These are phyloP conservation scores for Neolamprologus longior DNA, from an alignment of 2,113 vertebrate genomes.

Conservation along the genomic window DNA sequence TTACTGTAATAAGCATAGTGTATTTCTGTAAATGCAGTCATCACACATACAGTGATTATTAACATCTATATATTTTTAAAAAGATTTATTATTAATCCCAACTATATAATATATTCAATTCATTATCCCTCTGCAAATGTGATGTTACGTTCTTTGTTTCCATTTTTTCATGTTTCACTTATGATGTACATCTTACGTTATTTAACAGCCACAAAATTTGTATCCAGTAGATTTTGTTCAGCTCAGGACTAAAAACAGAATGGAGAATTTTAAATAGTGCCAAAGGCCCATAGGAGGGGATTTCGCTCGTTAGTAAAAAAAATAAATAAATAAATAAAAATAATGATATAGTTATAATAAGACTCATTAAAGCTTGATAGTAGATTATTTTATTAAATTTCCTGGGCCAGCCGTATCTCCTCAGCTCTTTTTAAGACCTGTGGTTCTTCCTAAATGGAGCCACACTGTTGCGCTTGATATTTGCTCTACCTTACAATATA, in stretches of 20 bases:
- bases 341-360: not conserved
- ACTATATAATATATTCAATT: not conserved
- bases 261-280: not conserved
- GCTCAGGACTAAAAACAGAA: rapidly evolving
- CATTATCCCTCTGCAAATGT: not conserved
- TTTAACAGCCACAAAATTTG: not conserved
- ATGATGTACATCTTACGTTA: not conserved
- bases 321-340: rapidly evolving
- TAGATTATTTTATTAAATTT: not conserved
- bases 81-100: not conserved
- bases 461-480: not conserved
- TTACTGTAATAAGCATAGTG: not conserved
- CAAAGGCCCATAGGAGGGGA: not conserved
- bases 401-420: rapidly evolving
- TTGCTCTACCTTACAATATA: not conserved
- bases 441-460: not conserved
- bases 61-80: not conserved
- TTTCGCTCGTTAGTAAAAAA: not conserved
- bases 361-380: not conserved
- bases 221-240: not conserved
- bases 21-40: not conserved
- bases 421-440: not conserved
- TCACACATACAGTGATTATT: not conserved
- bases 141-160: not conserved
- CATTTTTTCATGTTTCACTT: not conserved